Percentiles rank a stretch among this genome's conserved stretches.
phyloP scores from a whole-genome alignment of 2,888 invertebrate genomes.

The Acronicta leporina region DNA sequence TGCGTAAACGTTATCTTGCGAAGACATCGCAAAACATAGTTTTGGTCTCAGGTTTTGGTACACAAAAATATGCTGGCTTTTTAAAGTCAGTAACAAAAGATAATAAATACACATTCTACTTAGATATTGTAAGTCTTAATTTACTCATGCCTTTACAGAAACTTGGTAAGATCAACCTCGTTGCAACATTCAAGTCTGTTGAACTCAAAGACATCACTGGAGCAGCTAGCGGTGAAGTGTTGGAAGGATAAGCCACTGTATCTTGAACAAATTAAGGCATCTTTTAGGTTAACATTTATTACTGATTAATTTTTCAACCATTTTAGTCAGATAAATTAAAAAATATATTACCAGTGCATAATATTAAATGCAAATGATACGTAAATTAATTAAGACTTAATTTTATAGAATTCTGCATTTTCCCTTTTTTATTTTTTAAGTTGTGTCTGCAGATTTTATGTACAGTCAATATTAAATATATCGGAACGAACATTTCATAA shows the following conservation, averaged over 20 bases:
- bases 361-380: conserved; percentile 8
- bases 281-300: conserved; percentile 20
- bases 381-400: conserved; percentile 10
- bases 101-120: no score
- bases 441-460: no score
- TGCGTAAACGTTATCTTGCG: no score
- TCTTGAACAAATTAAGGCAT: neutral
- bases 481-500: neutral
- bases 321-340: conserved; percentile 39
- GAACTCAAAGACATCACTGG: conserved; percentile 92
- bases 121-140: neutral
- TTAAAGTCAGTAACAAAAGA: no score
- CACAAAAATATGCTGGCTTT: no score
- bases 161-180: conserved; percentile 90
- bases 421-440: no score
- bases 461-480: no score
- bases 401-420: conserved; percentile 27
- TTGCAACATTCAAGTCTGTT: conserved; percentile 92
- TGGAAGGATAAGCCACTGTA: conserved; percentile 70
- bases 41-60: no score
- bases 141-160: conserved; percentile 72
- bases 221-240: conserved; percentile 90
- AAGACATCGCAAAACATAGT: no score
- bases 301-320: conserved; percentile 17
- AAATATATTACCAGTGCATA: conserved; percentile 10